phyloP scores from a whole-genome alignment of 2,888 invertebrate genomes.

The Phytoseiulus persimilis region DNA sequence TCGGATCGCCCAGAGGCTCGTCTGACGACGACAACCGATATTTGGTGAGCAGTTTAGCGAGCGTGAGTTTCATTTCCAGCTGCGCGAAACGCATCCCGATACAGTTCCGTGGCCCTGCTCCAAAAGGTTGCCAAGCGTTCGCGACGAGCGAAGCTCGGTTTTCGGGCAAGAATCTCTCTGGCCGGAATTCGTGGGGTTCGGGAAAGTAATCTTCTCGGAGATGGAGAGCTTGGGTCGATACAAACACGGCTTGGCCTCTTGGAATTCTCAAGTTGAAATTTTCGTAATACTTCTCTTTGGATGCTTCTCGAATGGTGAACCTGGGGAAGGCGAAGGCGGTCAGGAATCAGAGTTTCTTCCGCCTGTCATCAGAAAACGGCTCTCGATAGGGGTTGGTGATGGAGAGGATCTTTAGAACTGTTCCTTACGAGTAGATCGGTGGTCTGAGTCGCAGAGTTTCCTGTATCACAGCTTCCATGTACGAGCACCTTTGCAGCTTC shows the following conservation, averaged over 20 bases:
- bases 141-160: constrained; percentile 26
- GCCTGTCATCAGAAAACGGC: no score
- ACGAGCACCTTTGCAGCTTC: constrained; percentile 12
- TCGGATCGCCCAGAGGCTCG: not conserved
- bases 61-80: constrained; percentile 7
- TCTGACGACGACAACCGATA: not conserved
- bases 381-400: no score
- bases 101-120: constrained; percentile 7
- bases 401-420: not conserved
- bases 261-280: not conserved
- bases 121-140: constrained; percentile 35
- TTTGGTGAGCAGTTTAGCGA: constrained; percentile 14
- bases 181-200: not conserved
- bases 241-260: not conserved
- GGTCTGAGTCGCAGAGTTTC: constrained; percentile 12
- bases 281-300: not conserved
- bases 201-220: constrained; percentile 17
- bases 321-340: not conserved
- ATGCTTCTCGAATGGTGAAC: constrained; percentile 14
- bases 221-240: not conserved
- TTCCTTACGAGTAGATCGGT: not conserved
- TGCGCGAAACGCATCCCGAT: constrained; percentile 32
- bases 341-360: no score
- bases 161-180: constrained; percentile 1
- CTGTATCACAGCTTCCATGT: constrained; percentile 16